Evolutionary conservation across 2,797 vertebrate genomes (phyloP), one percentile per base, ranked within the genome.

Genomic region (Aulostomus chinensis): DNA sequence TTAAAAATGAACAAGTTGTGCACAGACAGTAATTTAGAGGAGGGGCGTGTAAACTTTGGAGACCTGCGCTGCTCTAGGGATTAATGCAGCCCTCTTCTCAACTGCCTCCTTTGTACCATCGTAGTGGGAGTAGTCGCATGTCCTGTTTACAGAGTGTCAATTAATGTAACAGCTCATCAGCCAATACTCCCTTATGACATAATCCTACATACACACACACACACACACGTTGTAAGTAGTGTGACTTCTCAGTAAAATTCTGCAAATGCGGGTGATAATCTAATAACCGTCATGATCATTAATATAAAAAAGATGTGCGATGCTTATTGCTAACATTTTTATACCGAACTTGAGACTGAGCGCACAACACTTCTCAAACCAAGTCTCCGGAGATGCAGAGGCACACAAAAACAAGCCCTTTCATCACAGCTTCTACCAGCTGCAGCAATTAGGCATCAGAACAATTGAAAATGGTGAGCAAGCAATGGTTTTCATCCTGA

Each of bases 1-100:
- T 67, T 73, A 66, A 62, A 83, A 71, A 64, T 57, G 38, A 48
- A 36, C 20, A 14, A 65, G 47, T 35, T 30, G 58, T 15, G 21
- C 37, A 8, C 9, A 7, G 24, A 25, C 24, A 7, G 2, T 5
- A 7, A 8, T 7, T 2, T 9, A 22, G 4, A 9, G 26, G 9
- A 2, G 11, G 38, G 6, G 18, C 17, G 46, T 55, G 60, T 34
- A 48, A 59, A 53, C 38, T 42, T 37, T n/a, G 17, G 12, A 51
- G 46, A 47, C 41, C 28, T 65, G 50, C 48, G 60, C 51, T 17
- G 56, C 17, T 57, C 21, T 12, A 4, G 11, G 73, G 34, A 30
- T 37, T 61, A 40, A 73, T 64, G 24, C 17, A 49, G 37, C 18
- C 26, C 33, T 41, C 37, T 52, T 61, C 22, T 52, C 12, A 11